Evolutionary conservation across 2,888 invertebrate species (phyloP).

Genomic region (Taenaris catops): DNA sequence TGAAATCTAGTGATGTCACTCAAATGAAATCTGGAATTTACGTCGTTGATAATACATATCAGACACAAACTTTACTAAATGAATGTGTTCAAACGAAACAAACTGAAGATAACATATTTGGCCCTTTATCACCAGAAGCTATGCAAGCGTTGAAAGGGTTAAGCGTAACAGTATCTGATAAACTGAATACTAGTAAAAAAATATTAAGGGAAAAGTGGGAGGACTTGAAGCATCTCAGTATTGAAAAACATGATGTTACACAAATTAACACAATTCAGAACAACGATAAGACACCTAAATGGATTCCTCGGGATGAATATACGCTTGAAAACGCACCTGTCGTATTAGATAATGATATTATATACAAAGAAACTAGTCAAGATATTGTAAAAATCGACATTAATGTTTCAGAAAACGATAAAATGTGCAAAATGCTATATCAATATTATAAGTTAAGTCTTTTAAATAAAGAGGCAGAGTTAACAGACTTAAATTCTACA

Average conservation of each 20-base stretch:
- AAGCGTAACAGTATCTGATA: constrained; percentile 69
- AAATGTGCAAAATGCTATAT: constrained; percentile 57
- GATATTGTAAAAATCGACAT: constrained; percentile 56
- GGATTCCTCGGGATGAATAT: constrained; percentile 36
- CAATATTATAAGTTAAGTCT: constrained; percentile 67
- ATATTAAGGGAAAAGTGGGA: constrained; percentile 78
- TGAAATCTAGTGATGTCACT: constrained; percentile 57
- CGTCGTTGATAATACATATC: constrained; percentile 70
- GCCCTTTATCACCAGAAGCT: constrained; percentile 57
- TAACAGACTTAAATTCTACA: constrained; percentile 61
- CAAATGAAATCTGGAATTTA: constrained; percentile 79
- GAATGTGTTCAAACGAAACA: constrained; percentile 34
- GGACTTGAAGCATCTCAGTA: constrained; percentile 58
- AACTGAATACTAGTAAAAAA: constrained; percentile 72
- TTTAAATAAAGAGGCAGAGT: constrained; percentile 55
- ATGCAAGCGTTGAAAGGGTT: constrained; percentile 74
- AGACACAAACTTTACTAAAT: constrained; percentile 46
- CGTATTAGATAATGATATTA: constrained; percentile 48
- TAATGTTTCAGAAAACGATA: constrained; percentile 46
- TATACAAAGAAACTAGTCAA: constrained; percentile 71
- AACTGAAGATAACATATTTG: constrained; percentile 53
- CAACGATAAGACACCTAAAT: constrained; percentile 33
- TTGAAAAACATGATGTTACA: constrained; percentile 40
- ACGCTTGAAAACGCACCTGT: constrained; percentile 31
- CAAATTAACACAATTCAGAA: constrained; percentile 26